These are phyloP conservation scores for Cenopis cana DNA, from an alignment of 2,888 invertebrate genomes.

Conservation along the genomic window DNA sequence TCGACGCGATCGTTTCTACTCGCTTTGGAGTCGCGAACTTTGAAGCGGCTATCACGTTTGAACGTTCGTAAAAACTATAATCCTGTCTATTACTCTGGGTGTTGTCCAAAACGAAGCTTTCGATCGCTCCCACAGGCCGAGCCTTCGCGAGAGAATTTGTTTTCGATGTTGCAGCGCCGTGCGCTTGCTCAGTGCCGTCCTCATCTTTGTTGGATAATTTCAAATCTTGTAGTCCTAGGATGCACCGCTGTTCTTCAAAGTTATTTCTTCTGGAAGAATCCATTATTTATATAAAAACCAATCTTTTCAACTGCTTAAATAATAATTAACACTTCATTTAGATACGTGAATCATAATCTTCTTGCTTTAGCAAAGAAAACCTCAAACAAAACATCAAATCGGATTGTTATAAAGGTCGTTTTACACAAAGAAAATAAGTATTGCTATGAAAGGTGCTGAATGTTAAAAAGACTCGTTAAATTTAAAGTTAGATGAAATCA, in stretches of 20 bases:
- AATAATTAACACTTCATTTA: constrained; percentile 47
- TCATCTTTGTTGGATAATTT: constrained; percentile 81
- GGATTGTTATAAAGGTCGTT: constrained; percentile 44
- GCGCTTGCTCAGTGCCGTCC: constrained; percentile 82
- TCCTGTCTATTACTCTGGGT: constrained; percentile 77
- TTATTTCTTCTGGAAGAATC: constrained; percentile 76
- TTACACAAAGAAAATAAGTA: not conserved
- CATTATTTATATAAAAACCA: constrained; percentile 55
- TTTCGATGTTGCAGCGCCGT: constrained; percentile 72
- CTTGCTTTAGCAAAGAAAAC: constrained; percentile 55
- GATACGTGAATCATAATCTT: constrained; percentile 65
- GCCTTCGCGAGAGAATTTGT: constrained; percentile 75
- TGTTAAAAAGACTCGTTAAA: not conserved
- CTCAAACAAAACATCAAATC: constrained; percentile 56
- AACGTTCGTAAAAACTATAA: constrained; percentile 87
- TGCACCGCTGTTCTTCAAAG: constrained; percentile 77
- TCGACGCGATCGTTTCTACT: constrained; percentile 86
- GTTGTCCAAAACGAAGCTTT: constrained; percentile 87
- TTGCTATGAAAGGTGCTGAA: not conserved
- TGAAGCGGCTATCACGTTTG: constrained; percentile 90
- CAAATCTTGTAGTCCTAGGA: constrained; percentile 81
- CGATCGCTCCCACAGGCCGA: constrained; percentile 87
- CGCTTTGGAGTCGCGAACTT: constrained; percentile 92
- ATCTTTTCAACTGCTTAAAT: constrained; percentile 29
- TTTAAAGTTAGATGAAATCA: not conserved